Conservation (phyloP, 2,113 vertebrate species). For the Boulengeromyrus knoepffleri region DNA sequence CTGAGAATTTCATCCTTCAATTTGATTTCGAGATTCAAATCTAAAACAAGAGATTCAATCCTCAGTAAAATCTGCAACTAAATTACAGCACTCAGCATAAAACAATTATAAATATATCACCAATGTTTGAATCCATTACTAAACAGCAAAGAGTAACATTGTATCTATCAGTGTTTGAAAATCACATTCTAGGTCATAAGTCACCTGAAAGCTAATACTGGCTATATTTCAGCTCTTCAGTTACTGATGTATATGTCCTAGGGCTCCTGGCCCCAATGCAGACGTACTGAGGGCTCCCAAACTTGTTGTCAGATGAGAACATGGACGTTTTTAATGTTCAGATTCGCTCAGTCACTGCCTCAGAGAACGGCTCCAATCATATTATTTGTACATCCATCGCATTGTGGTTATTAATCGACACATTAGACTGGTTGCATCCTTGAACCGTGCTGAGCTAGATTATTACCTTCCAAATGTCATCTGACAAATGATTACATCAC, state of each 20-base stretch:
- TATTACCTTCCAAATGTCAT: background rate
- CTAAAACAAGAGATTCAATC: background rate
- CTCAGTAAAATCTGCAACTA: background rate
- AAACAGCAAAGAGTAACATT: background rate
- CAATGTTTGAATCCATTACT: background rate
- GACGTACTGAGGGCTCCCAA: background rate
- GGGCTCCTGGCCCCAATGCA: background rate
- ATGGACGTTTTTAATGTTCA: background rate
- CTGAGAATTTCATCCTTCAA: background rate
- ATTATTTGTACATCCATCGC: too few relatives aligned
- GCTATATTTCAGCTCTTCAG: background rate
- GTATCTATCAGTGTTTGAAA: background rate
- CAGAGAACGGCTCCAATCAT: background rate
- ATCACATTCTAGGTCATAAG: background rate
- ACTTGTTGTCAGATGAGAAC: background rate
- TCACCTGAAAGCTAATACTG: background rate
- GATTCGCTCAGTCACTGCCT: background rate
- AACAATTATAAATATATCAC: background rate
- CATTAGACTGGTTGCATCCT: background rate
- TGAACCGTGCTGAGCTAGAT: background rate
- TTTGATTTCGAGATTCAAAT: background rate
- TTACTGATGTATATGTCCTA: background rate
- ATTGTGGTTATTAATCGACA: background rate
- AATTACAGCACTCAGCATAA: background rate
- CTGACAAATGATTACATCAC: background rate